phyloP scores from a whole-genome alignment of 2,113 vertebrate species.

The Pachyramphus minor region DNA sequence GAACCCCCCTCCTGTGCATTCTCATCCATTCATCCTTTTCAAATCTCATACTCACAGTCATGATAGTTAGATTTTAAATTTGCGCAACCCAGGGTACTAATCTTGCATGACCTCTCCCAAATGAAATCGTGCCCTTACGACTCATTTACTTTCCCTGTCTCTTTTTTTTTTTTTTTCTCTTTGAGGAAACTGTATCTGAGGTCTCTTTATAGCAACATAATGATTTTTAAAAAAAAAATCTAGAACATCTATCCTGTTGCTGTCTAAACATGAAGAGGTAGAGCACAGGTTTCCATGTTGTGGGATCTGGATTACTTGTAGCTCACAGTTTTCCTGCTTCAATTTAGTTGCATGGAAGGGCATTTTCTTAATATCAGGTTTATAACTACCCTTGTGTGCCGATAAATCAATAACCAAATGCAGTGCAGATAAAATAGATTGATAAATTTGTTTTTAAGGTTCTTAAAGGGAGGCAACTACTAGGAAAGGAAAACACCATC shows the following conservation, averaged over 20 bases:
- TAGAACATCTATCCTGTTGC: neutral
- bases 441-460: neutral
- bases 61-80: slow-evolving; percentile 36
- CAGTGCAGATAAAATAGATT: neutral
- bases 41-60: slow-evolving; percentile 21
- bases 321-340: neutral
- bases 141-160: neutral
- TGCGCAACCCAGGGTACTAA: slow-evolving; percentile 6
- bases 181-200: neutral
- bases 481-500: neutral
- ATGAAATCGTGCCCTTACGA: slow-evolving; percentile 13
- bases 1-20: slow-evolving; percentile 11
- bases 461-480: neutral
- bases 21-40: slow-evolving; percentile 38
- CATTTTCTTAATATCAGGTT: neutral
- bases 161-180: neutral
- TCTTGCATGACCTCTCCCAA: neutral
- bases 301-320: neutral
- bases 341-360: neutral
- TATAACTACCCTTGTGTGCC: neutral
- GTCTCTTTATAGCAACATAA: neutral
- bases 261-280: neutral
- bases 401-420: slow-evolving; percentile 11
- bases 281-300: neutral
- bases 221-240: neutral